phyloP scores from a whole-genome alignment of 2,888 invertebrate genomes.

The Cetonia aurata region DNA sequence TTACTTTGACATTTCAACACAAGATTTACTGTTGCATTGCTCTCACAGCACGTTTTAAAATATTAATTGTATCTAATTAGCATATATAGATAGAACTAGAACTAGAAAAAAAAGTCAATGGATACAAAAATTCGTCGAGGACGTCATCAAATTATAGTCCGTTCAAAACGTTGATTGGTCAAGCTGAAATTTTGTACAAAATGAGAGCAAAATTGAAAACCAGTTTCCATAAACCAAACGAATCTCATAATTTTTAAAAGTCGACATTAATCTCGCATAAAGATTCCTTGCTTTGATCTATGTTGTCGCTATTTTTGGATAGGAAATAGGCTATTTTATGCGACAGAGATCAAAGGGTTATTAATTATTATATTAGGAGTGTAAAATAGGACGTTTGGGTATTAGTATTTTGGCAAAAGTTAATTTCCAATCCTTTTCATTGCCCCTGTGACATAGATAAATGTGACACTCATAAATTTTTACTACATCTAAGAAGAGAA shows the following conservation, averaged over 20 bases:
- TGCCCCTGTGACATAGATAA: neutral
- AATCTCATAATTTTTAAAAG: constrained; percentile 33
- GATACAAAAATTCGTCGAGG: neutral
- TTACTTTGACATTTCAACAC: constrained; percentile 28
- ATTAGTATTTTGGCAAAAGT: constrained; percentile 6
- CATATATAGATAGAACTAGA: too few species aligned
- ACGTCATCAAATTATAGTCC: neutral
- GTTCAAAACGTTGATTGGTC: neutral
- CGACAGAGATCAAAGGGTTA: constrained; percentile 31
- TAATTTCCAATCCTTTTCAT: constrained; percentile 10
- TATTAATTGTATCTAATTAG: constrained; percentile 20
- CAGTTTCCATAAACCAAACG: constrained; percentile 9
- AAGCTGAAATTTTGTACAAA: neutral
- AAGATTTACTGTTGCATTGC: constrained; percentile 14
- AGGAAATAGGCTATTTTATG: constrained; percentile 31
- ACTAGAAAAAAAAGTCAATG: too few species aligned
- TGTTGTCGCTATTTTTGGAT: constrained; percentile 13
- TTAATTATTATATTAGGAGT: constrained; percentile 30
- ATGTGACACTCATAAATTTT: neutral
- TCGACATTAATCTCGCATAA: constrained; percentile 18
- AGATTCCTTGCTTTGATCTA: constrained; percentile 28
- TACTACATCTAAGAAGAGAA: too few species aligned
- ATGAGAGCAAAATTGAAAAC: neutral
- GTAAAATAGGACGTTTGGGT: constrained; percentile 14
- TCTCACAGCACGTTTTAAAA: constrained; percentile 2